Evolutionary conservation across 2,113 vertebrate genomes (phyloP).

Genomic region (Grantiella picta): DNA sequence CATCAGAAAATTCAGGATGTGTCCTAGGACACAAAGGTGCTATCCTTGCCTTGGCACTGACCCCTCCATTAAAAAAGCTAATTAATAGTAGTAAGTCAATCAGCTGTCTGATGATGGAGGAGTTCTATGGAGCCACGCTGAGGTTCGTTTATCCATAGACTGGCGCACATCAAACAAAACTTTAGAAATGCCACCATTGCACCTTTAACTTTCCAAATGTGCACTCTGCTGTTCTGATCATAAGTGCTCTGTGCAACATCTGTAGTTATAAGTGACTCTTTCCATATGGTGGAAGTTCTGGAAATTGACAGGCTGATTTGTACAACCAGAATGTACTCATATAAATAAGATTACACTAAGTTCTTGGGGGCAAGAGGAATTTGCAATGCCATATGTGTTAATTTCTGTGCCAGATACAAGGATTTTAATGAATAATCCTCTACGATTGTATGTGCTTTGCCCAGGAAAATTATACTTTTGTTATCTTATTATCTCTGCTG

Average conservation of each 20-base stretch:
- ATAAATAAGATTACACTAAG: neutral
- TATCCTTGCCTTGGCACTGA: neutral
- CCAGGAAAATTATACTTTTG: neutral
- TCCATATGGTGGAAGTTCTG: neutral
- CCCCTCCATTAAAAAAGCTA: neutral
- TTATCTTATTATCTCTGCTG: neutral
- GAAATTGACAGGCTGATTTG: neutral
- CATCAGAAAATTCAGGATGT: neutral
- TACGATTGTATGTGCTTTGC: neutral
- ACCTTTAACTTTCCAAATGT: neutral
- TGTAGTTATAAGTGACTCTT: neutral
- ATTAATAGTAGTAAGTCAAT: neutral
- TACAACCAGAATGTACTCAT: neutral
- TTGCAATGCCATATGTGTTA: neutral
- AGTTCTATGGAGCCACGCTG: neutral
- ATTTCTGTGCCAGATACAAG: constrained; percentile 13
- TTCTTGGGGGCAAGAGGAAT: neutral
- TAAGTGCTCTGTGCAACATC: neutral
- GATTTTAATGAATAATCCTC: neutral
- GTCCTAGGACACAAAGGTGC: neutral
- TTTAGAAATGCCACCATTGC: neutral
- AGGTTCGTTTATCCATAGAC: neutral
- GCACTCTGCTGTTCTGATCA: neutral
- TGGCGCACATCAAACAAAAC: neutral
- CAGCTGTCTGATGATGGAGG: neutral